These are phyloP conservation scores for Argyra leucocephala DNA, from an alignment of 2,888 invertebrate genomes.

Conservation along the genomic window DNA sequence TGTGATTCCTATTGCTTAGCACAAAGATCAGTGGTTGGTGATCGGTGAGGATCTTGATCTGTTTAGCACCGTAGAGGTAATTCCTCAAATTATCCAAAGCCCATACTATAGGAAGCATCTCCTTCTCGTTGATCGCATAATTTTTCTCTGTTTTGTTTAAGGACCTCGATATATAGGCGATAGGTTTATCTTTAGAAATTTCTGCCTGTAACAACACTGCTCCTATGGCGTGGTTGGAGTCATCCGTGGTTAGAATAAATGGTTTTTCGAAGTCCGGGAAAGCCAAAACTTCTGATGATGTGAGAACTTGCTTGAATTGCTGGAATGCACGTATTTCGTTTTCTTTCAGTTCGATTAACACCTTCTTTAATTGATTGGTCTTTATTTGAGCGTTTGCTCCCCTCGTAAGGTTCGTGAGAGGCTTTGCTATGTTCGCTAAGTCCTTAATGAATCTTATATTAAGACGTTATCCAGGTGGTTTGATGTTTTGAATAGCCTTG, in stretches of 20 bases:
- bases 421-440: too few relatives aligned
- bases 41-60: conserved; percentile 14
- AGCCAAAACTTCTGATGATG: background rate
- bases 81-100: conserved; percentile 14
- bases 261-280: conserved; percentile 13
- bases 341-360: too few relatives aligned
- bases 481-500: too few relatives aligned
- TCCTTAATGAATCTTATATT: too few relatives aligned
- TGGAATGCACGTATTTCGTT: too few relatives aligned
- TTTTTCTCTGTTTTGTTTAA: conserved; percentile 20
- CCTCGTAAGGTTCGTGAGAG: too few relatives aligned
- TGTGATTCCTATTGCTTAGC: conserved; percentile 16
- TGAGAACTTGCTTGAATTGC: too few relatives aligned
- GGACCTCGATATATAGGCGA: conserved; percentile 13
- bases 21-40: conserved; percentile 17
- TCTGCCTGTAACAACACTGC: conserved; percentile 15
- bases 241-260: conserved; percentile 16
- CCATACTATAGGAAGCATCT: conserved; percentile 20
- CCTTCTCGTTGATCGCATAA: conserved; percentile 20
- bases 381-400: too few relatives aligned
- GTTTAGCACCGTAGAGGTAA: conserved; percentile 15
- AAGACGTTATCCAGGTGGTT: too few relatives aligned
- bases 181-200: conserved; percentile 10
- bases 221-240: conserved; percentile 16
- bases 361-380: too few relatives aligned